phyloP scores from a whole-genome alignment of 2,113 vertebrate species.

The Campylomormyrus numenius region DNA sequence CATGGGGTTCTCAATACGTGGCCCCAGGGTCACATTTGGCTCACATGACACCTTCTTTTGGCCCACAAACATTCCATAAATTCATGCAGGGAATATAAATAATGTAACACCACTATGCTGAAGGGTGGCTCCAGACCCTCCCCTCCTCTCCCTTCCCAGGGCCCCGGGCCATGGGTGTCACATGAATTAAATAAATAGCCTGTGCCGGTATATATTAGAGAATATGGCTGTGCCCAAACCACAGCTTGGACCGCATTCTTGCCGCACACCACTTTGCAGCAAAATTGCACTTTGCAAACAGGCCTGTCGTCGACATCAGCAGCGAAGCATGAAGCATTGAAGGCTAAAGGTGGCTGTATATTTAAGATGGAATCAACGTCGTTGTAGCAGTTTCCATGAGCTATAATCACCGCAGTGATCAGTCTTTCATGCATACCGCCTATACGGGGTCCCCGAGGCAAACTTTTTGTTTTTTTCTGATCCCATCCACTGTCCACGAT shows the following conservation, averaged over 20 bases:
- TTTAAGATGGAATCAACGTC: neutral
- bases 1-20: neutral
- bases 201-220: neutral
- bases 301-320: neutral
- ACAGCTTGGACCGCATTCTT: neutral
- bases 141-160: neutral
- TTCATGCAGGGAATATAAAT: neutral
- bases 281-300: neutral
- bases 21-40: neutral
- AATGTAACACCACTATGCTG: neutral
- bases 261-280: neutral
- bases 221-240: neutral
- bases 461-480: neutral
- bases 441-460: neutral
- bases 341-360: neutral
- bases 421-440: neutral
- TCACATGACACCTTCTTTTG: neutral
- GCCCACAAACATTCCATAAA: neutral
- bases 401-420: neutral
- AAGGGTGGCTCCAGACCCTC: neutral
- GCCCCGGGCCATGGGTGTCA: neutral
- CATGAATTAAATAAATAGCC: neutral
- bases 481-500: neutral
- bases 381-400: neutral
- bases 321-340: neutral